Percentiles rank a stretch among this genome's conserved stretches.
Evolutionary conservation across 2,888 invertebrate genomes (phyloP).

Genomic region (Cryptocephalus primarius): DNA sequence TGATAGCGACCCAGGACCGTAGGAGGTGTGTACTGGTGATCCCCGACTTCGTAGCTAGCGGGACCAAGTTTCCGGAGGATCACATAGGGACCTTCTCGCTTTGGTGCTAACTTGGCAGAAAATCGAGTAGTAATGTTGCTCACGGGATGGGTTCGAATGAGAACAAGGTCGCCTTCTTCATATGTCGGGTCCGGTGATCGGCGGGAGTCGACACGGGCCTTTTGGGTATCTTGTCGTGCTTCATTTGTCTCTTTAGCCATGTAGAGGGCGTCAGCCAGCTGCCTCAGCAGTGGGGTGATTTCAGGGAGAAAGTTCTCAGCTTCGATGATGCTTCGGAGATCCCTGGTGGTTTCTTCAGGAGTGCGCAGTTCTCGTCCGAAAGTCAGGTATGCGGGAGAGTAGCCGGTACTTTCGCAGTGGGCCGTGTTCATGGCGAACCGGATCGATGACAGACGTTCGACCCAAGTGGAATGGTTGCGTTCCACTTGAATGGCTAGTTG

Average conservation of each 20-base stretch:
- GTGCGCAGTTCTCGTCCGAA: slow-evolving; percentile 16
- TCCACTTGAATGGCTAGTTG: slow-evolving; percentile 23
- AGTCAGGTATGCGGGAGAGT: slow-evolving; percentile 22
- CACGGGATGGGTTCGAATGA: too few species aligned
- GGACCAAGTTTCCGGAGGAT: too few species aligned
- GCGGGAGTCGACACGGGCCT: slow-evolving; percentile 11
- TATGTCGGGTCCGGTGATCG: not conserved
- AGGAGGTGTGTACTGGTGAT: too few species aligned
- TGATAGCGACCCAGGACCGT: too few species aligned
- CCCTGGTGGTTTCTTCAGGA: slow-evolving; percentile 9
- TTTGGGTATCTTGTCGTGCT: slow-evolving; percentile 2
- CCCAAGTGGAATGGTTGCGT: slow-evolving; percentile 22
- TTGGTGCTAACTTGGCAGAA: too few species aligned
- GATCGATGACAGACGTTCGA: slow-evolving; percentile 5
- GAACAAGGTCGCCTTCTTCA: too few species aligned
- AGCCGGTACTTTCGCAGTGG: slow-evolving; percentile 9
- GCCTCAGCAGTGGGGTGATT: slow-evolving; percentile 4
- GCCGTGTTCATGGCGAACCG: slow-evolving; percentile 31
- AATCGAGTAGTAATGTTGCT: too few species aligned
- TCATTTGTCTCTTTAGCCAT: slow-evolving; percentile 4
- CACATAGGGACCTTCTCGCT: too few species aligned
- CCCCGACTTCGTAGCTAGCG: too few species aligned
- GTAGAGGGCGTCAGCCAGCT: not conserved
- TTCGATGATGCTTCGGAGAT: slow-evolving; percentile 4
- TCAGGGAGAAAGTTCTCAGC: slow-evolving; percentile 6